Base-by-base conservation (phyloP, 1,140 invertebrate genomes). In the Octopus bimaculoides region DNA sequence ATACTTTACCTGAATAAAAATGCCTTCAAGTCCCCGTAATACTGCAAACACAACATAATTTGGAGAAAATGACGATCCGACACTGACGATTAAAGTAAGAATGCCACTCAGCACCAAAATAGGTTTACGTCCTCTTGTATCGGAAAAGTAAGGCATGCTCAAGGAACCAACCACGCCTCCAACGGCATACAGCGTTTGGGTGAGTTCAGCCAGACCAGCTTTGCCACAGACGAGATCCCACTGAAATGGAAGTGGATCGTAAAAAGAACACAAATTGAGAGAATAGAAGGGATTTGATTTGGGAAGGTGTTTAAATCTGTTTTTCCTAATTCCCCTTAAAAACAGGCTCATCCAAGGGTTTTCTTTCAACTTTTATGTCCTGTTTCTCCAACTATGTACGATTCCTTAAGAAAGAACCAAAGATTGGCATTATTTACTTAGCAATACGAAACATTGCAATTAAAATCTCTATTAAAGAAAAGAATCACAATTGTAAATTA, bases 211-310 rank as follows among this genome's bases (percentile, higher is more conserved):
- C 52, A 87, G 61, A 7, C 78, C 80, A 6, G 78, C 80, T 52
- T 80, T 78, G 41, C 83, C 83, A 75, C 87, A 88, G 0, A 88
- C 86, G 61, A 88, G 77, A 76, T 86, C 83, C 86, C 86, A 87
- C 86, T 88, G 82, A 17, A 81, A 81, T 9, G 75, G 66, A 79
- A 5, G 54, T 61, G 12, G 76, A 77, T 54, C 53, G 77, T 4
- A n/a, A 76, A 55, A 26, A 77, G 20, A 54, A 41, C 26, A 41
- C 26, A 41, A 41, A 41, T 41, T 1, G 2, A 41, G 26, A 41
- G 26, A 41, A 41, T 41, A 2, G 26, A 41, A 41, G 26, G 26
- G 2, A 41, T 2, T 41, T 41, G 26, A 41, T 41, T 41, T 41
- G 26, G 26, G 26, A 41, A 41, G 26, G 26, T 41, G 2, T 41